These are phyloP conservation scores for Torymus texanus DNA, from an alignment of 2,888 invertebrate genomes.

Conservation along the genomic window DNA sequence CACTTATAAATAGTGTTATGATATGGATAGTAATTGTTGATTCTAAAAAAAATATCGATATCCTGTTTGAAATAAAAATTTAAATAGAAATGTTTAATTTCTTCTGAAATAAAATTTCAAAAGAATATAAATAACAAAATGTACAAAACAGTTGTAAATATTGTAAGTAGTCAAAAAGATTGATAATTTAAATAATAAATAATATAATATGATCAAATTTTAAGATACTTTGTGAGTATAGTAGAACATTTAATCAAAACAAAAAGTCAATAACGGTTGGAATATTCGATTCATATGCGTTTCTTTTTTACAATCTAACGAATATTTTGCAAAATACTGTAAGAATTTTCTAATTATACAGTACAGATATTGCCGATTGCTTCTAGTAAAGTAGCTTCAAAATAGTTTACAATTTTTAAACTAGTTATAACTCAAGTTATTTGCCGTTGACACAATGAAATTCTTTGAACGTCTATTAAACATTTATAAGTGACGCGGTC, in stretches of 20 bases:
- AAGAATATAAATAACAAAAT: background rate
- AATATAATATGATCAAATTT: too few species aligned
- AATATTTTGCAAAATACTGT: constrained; percentile 39
- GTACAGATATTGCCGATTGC: constrained; percentile 9
- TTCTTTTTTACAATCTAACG: constrained; percentile 21
- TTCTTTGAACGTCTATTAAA: constrained; percentile 9
- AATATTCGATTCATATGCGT: constrained; percentile 1
- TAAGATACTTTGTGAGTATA: background rate
- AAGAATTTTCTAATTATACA: constrained; percentile 15
- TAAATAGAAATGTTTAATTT: background rate
- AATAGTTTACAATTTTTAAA: constrained; percentile 8
- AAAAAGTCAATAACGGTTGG: background rate
- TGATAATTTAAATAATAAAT: too few species aligned
- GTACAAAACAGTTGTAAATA: too few species aligned
- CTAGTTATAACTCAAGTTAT: constrained; percentile 12
- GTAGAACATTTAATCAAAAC: constrained; percentile 18
- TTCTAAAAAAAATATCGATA: constrained; percentile 1
- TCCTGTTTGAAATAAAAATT: background rate
- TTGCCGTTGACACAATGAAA: constrained; percentile 21
- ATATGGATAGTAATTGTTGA: constrained; percentile 13
- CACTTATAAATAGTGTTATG: background rate
- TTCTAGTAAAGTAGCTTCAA: constrained; percentile 12
- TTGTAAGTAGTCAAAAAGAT: too few species aligned
- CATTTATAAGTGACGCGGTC: constrained; percentile 21
- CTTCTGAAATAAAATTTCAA: background rate